Evolutionary conservation across 2,113 vertebrate genomes (phyloP).

Genomic region (Hirundichthys speculiger): DNA sequence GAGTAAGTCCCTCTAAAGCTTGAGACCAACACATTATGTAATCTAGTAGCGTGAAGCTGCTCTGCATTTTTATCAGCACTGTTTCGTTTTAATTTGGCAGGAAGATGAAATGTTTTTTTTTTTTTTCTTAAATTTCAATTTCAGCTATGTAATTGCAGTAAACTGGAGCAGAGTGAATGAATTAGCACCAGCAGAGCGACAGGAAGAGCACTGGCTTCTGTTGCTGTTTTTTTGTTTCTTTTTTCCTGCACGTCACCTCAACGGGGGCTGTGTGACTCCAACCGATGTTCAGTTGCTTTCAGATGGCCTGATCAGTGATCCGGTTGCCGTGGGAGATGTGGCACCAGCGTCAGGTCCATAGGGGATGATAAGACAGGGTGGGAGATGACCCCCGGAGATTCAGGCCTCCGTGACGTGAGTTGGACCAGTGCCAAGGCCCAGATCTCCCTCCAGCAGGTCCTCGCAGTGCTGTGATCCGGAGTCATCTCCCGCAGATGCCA

Average conservation of each 20-base stretch:
- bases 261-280: conserved; percentile 4
- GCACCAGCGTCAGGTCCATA: conserved; percentile 9
- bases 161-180: conserved; percentile 12
- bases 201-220: conserved; percentile 32
- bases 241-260: conserved; percentile 19
- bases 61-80: conserved; percentile 7
- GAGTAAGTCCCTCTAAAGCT: conserved; percentile 9
- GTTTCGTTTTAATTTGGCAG: not conserved
- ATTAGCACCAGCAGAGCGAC: not conserved
- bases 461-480: conserved; percentile 40
- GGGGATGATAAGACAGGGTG: conserved; percentile 26
- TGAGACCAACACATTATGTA: conserved; percentile 5
- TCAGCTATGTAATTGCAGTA: conserved; percentile 8
- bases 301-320: conserved; percentile 35
- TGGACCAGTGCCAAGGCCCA: conserved; percentile 49
- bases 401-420: conserved; percentile 22
- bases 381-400: conserved; percentile 30
- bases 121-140: not conserved
- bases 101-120: not conserved
- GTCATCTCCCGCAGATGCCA: not conserved
- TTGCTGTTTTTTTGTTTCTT: conserved; percentile 2
- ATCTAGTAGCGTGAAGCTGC: conserved; percentile 12
- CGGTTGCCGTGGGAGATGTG: conserved; percentile 31
- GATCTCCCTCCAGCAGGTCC: conserved; percentile 65
- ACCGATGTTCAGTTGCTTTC: conserved; percentile 29